Evolutionary conservation across 2,888 invertebrate genomes (phyloP).

Genomic region (Electrophaes corylata): DNA sequence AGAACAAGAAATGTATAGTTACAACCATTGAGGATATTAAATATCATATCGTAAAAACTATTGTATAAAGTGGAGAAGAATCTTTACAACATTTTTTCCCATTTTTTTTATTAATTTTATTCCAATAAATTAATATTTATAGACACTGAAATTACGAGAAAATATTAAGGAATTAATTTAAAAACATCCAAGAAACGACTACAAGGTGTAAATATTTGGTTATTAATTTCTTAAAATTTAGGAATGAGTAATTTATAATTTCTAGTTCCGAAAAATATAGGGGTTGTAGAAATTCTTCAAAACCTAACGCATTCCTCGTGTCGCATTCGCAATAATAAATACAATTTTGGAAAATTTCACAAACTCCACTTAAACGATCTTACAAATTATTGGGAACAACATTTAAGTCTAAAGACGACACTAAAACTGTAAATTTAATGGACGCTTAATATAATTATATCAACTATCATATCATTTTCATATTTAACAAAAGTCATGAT

Average conservation of each 20-base stretch:
- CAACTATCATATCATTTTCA: constrained; percentile 24
- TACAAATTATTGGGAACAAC: constrained; percentile 82
- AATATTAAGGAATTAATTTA: constrained; percentile 80
- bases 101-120: constrained; percentile 72
- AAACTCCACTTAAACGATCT: constrained; percentile 62
- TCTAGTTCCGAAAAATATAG: constrained; percentile 66
- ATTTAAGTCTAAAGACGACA: constrained; percentile 74
- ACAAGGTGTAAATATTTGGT: constrained; percentile 80
- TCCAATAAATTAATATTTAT: constrained; percentile 81
- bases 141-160: constrained; percentile 84
- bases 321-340: constrained; percentile 32
- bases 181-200: constrained; percentile 82
- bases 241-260: constrained; percentile 78
- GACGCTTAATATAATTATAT: constrained; percentile 34
- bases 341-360: constrained; percentile 62
- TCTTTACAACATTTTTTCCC: constrained; percentile 74
- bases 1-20: constrained; percentile 86
- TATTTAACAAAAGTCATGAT: constrained; percentile 19
- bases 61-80: constrained; percentile 83
- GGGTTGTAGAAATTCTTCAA: constrained; percentile 60
- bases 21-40: constrained; percentile 85
- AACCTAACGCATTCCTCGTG: constrained; percentile 42
- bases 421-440: constrained; percentile 59
- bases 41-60: constrained; percentile 85
- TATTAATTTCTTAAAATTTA: constrained; percentile 78